phyloP scores from a whole-genome alignment of 2,113 vertebrate species.

The Hassar affinis region DNA sequence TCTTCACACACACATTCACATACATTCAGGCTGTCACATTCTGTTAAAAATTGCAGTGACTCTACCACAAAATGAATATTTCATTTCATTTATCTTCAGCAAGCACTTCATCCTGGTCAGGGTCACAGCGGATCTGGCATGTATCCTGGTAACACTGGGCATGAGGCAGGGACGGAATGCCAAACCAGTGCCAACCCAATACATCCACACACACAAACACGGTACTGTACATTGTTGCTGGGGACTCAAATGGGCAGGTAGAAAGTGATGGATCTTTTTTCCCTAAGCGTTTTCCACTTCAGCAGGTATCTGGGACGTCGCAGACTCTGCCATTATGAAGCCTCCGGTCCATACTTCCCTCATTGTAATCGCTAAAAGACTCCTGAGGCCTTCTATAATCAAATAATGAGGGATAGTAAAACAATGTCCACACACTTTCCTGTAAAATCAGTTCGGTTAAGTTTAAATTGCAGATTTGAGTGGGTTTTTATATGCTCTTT shows the following conservation, averaged over 20 bases:
- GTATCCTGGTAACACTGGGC: not conserved
- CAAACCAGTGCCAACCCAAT: not conserved
- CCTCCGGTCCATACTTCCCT: slow-evolving; percentile 7
- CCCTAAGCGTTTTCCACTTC: slow-evolving; percentile 36
- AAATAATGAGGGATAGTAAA: slow-evolving; percentile 34
- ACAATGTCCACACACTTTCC: not conserved
- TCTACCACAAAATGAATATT: not conserved
- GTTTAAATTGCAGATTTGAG: not conserved
- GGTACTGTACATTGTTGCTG: not conserved
- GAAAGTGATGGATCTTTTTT: slow-evolving; percentile 37
- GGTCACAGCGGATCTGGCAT: not conserved
- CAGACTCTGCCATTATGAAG: slow-evolving; percentile 28
- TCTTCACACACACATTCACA: not conserved
- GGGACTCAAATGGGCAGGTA: slow-evolving; percentile 7
- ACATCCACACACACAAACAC: not conserved
- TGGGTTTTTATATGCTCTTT: not conserved
- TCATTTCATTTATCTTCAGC: not conserved
- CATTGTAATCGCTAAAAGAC: slow-evolving; percentile 14
- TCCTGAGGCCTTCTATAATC: slow-evolving; percentile 16
- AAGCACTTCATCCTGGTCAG: not conserved
- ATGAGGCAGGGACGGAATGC: not conserved
- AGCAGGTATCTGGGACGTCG: slow-evolving; percentile 37
- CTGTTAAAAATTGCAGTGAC: not conserved
- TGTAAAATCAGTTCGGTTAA: slow-evolving; percentile 5
- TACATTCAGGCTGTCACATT: not conserved